Evolutionary conservation across 2,797 vertebrate genomes (phyloP).

Genomic region (Rhinogobio ventralis): DNA sequence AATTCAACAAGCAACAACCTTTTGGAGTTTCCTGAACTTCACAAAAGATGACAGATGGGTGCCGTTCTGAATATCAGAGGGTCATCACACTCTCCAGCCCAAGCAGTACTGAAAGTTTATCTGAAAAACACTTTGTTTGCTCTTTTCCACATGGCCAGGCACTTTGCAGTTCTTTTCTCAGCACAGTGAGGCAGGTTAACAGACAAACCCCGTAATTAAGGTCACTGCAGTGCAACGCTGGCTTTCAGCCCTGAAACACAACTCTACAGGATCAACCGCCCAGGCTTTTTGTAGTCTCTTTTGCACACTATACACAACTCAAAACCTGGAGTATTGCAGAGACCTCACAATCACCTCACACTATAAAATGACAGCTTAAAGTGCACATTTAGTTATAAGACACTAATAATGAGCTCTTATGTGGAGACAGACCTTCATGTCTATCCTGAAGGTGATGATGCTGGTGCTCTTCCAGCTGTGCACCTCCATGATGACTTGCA

Average conservation of each 20-base stretch:
- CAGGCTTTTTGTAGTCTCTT: constrained; percentile 5
- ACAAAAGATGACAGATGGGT: constrained; percentile 40
- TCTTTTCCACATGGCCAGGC: constrained; percentile 6
- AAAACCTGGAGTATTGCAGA: not conserved
- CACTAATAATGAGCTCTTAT: not conserved
- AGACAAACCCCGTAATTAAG: constrained; percentile 5
- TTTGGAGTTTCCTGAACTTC: not conserved
- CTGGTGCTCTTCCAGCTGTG: constrained; percentile 60
- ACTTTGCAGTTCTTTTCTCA: not conserved
- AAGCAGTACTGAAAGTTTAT: constrained; percentile 16
- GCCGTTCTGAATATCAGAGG: constrained; percentile 21
- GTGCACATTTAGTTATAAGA: not conserved
- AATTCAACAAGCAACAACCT: constrained; percentile 10
- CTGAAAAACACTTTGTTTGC: constrained; percentile 7
- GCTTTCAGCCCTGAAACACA: constrained; percentile 40
- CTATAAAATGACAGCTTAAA: not conserved
- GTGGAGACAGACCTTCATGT: constrained; percentile 62
- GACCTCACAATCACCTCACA: not conserved
- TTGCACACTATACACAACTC: not conserved
- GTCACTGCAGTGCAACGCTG: constrained; percentile 51
- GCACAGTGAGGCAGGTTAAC: constrained; percentile 16
- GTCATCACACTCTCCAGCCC: constrained; percentile 5
- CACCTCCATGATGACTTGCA: constrained; percentile 43
- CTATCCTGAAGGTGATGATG: constrained; percentile 59
- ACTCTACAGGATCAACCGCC: constrained; percentile 26